Percentiles rank a stretch among this genome's conserved stretches.
These are phyloP conservation scores for Anoplopoma fimbria DNA, from an alignment of 2,113 vertebrate species.

Conservation along the genomic window DNA sequence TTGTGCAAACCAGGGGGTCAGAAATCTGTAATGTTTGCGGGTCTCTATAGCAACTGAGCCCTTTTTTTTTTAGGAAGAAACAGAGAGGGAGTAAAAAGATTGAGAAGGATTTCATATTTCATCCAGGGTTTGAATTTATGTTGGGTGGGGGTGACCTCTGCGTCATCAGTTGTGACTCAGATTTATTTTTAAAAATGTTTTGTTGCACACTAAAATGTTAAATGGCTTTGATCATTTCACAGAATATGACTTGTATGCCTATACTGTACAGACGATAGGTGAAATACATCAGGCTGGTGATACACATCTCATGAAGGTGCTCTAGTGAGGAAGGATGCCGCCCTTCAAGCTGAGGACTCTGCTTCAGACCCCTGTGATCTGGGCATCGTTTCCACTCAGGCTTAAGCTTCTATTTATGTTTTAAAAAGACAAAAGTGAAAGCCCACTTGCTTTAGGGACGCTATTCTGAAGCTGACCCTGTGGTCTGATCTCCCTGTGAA, in stretches of 20 bases:
- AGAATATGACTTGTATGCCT: constrained; percentile 8
- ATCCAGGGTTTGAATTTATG: constrained; percentile 49
- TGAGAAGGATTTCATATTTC: constrained; percentile 56
- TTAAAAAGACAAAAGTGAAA: constrained; percentile 37
- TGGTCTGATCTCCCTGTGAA: constrained; percentile 36
- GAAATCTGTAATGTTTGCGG: constrained; percentile 63
- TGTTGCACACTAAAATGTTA: constrained; percentile 9
- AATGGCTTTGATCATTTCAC: constrained; percentile 4
- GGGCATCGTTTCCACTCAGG: constrained; percentile 1
- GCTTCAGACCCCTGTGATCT: constrained; percentile 18
- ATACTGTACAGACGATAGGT: constrained; percentile 10
- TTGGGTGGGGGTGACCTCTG: constrained; percentile 12
- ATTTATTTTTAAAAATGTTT: constrained; percentile 41
- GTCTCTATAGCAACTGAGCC: constrained; percentile 66
- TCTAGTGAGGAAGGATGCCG: background rate
- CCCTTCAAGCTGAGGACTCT: constrained; percentile 6
- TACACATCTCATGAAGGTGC: constrained; percentile 24
- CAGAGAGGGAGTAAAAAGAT: constrained; percentile 13
- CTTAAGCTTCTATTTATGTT: constrained; percentile 39
- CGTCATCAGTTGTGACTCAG: constrained; percentile 60
- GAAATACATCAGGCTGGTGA: background rate
- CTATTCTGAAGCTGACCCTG: constrained; percentile 38
- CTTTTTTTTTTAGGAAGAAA: constrained; percentile 44
- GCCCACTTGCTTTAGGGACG: constrained; percentile 33
- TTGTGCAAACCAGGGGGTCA: constrained; percentile 65